Conservation (phyloP, 2,113 vertebrate genomes). For the Lutjanus erythropterus region DNA sequence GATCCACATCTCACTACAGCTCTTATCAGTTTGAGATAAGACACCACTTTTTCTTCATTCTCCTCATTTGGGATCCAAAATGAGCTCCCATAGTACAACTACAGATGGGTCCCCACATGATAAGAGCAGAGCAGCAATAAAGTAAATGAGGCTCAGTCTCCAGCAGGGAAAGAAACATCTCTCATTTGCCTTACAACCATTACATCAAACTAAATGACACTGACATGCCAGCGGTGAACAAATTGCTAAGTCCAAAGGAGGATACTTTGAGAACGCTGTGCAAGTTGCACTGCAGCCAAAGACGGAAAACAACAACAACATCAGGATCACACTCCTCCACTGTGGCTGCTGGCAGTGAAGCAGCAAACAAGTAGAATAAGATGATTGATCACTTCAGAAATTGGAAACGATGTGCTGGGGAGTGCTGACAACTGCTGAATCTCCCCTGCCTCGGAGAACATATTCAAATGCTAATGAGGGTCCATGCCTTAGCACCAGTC, state of each 20-base stretch:
- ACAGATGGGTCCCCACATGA: slow-evolving; percentile 13
- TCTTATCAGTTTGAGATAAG: neutral
- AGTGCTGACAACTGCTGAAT: slow-evolving; percentile 81
- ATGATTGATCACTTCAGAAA: slow-evolving; percentile 81
- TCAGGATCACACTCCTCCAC: slow-evolving; percentile 52
- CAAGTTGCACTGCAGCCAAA: slow-evolving; percentile 47
- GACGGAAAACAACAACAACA: slow-evolving; percentile 47
- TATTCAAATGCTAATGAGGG: slow-evolving; percentile 71
- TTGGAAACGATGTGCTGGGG: slow-evolving; percentile 64
- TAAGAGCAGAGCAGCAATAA: neutral
- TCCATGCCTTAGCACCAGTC: slow-evolving; percentile 52
- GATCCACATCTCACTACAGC: neutral
- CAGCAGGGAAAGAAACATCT: slow-evolving; percentile 2
- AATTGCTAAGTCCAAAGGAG: slow-evolving; percentile 23
- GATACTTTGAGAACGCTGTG: slow-evolving; percentile 19
- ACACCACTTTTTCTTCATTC: neutral
- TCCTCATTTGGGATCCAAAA: slow-evolving; percentile 17
- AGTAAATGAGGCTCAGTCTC: slow-evolving; percentile 6
- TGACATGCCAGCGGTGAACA: slow-evolving; percentile 12
- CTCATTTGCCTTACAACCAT: slow-evolving; percentile 6
- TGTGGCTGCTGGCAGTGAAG: slow-evolving; percentile 62
- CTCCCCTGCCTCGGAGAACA: slow-evolving; percentile 47
- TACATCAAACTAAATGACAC: slow-evolving; percentile 17
- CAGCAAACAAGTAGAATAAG: slow-evolving; percentile 63
- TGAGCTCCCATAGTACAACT: neutral